phyloP scores from a whole-genome alignment of 2,113 vertebrate species.

The Coptodon rendalli region DNA sequence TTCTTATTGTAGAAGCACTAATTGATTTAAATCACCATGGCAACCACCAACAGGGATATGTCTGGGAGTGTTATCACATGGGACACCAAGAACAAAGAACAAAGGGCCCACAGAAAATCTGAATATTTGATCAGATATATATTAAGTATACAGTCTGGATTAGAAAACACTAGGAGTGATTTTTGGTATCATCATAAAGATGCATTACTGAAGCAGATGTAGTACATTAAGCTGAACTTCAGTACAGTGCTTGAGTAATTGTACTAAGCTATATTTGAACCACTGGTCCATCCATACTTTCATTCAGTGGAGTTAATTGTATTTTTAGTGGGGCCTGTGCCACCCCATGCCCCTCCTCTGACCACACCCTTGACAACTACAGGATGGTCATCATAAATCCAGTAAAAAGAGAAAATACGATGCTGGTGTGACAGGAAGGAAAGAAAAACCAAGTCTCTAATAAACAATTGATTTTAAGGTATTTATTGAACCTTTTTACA shows the following conservation, averaged over 20 bases:
- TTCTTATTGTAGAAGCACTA: background rate
- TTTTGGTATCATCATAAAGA: background rate
- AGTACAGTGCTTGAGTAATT: background rate
- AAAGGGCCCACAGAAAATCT: background rate
- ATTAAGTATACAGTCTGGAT: background rate
- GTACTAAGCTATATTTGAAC: background rate
- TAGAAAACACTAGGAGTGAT: background rate
- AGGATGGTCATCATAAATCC: background rate
- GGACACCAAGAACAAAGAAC: background rate
- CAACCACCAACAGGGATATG: background rate
- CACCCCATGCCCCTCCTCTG: background rate
- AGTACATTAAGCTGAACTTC: background rate
- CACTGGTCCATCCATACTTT: background rate
- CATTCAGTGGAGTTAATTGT: background rate
- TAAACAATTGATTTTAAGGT: background rate
- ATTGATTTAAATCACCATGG: background rate
- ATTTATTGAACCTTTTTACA: background rate
- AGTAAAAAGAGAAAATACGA: background rate
- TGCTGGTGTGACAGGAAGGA: background rate
- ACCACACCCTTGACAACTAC: background rate
- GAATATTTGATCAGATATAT: background rate
- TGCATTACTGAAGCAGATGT: background rate
- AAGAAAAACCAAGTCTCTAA: background rate
- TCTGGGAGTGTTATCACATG: background rate
- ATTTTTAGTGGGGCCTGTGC: background rate